Evolutionary conservation across 2,113 vertebrate species (phyloP), one percentile per base, ranked within the genome.

Genomic region (Calonectris borealis): DNA sequence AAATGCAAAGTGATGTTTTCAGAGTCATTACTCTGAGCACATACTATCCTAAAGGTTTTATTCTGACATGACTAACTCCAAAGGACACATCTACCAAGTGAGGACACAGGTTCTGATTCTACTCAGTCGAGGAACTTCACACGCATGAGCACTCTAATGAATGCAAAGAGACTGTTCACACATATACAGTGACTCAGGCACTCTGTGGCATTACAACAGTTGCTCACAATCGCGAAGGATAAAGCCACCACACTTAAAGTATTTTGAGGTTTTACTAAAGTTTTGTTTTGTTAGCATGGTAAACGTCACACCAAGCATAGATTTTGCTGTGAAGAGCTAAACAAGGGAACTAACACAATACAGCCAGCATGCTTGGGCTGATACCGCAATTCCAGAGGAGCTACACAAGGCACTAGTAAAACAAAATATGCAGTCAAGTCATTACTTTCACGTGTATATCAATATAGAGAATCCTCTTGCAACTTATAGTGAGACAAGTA

Each of bases 161-260:
- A 48, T 15, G 19, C 48, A 26, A 40, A 72, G 52, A 54, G 52
- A 27, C 17, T 32, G 14, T 34, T 71, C 25, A 20, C n/a, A 49
- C n/a, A 11, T 11, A 42, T 1, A 10, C 40, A 55, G 68, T 14
- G n/a, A 20, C 36, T 62, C 54, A 26, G 20, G 29, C 9, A 2
- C 42, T 80, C 48, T 8, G 8, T 0, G 0, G 16, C 32, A 24
- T 24, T 66, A 36, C 49, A 42, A 42, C 52, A 10, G 52, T 34
- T 42, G 20, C 16, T 58, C 13, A 27, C 19, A 54, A 26, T 60
- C 1, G 0, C 1, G 1, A 57, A 72, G 19, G 16, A 26, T 49
- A 79, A 79, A 73, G 34, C 10, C 21, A 55, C 40, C 20, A 19
- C 29, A 13, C 15, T 18, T 51, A 14, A 13, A 36, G 10, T 42